Evolutionary conservation across 1,140 invertebrate genomes (phyloP).

Genomic region (Sinella curviseta): DNA sequence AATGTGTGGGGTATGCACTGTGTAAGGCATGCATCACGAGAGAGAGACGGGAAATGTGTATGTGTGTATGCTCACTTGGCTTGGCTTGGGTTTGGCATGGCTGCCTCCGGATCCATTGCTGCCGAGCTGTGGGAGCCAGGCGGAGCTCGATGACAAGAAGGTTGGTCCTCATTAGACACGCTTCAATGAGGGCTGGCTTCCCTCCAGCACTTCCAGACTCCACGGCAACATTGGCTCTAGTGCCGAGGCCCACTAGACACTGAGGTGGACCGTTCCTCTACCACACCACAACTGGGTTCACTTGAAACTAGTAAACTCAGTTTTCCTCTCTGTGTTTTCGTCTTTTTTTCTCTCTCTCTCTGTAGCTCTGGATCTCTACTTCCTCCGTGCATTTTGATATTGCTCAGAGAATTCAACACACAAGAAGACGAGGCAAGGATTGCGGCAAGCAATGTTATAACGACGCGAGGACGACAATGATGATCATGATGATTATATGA

Average conservation of each 20-base stretch:
- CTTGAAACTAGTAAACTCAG: neutral
- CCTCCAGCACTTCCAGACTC: slow-evolving; percentile 28
- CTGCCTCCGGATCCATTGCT: slow-evolving; percentile 42
- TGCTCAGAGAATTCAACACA: too few species aligned
- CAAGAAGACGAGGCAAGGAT: too few species aligned
- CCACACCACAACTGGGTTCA: neutral
- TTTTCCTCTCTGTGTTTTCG: neutral
- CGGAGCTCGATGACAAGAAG: slow-evolving; percentile 45
- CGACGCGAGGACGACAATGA: too few species aligned
- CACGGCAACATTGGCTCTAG: slow-evolving; percentile 31
- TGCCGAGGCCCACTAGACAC: slow-evolving; percentile 25
- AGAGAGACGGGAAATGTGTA: slow-evolving; percentile 32
- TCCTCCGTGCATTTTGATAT: too few species aligned
- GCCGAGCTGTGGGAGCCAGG: slow-evolving; percentile 35
- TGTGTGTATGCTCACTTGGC: slow-evolving; percentile 22
- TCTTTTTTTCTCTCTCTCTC: neutral
- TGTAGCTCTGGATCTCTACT: too few species aligned
- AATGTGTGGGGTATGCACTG: neutral
- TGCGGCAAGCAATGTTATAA: too few species aligned
- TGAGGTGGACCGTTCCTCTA: slow-evolving; percentile 28
- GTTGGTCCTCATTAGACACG: slow-evolving; percentile 38
- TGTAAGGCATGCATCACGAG: slow-evolving; percentile 20
- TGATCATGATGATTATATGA: too few species aligned
- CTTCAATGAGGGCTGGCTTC: slow-evolving; percentile 33
- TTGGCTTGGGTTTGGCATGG: slow-evolving; percentile 35